Evolutionary conservation across 2,888 invertebrate genomes (phyloP), one percentile per base, ranked within the genome.

Genomic region (Pseudococcus viburni): DNA sequence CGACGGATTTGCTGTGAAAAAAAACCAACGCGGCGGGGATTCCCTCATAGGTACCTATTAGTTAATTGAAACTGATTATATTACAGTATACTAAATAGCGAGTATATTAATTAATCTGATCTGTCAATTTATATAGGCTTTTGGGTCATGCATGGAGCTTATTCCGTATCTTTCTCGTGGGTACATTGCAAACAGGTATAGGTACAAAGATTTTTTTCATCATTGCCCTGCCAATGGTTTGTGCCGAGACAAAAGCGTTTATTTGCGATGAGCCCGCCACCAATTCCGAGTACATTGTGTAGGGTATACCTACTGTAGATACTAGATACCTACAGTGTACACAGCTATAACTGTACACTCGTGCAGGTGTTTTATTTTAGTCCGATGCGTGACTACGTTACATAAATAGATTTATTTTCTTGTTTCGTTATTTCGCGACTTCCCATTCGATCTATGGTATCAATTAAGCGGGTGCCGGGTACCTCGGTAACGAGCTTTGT

Each of bases 371-470:
- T 77, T 77, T 39, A 17, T 51, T 51, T 51, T 51, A 51, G 51
- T 39, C 1, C 9, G 39, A 39, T 77, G 77, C 77, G 77, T 77
- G 77, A 77, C 77, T 77, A 77, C 26, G 77, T 77, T 77, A 77
- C 77, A 77, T 77, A 77, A 77, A 77, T 77, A 77, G 77, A 77
- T 77, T 77, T 39, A 77, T 77, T 77, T 77, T 77, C 77, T 26
- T 26, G 39, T 77, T 77, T 26, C 33, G 22, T 77, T 77, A 77
- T 77, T 77, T 39, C 77, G 39, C 77, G 39, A 77, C 77, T 39
- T 39, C 77, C 33, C 77, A 33, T 77, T 39, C 33, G 77, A 77
- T 77, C 33, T 77, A 77, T 77, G 26, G 26, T 33, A 33, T 33
- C 77, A 77, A 77, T 77, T 77, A 77, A 12, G 11, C 77, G 33